Conservation (phyloP, 2,113 vertebrate species). For the Perccottus glenii region DNA sequence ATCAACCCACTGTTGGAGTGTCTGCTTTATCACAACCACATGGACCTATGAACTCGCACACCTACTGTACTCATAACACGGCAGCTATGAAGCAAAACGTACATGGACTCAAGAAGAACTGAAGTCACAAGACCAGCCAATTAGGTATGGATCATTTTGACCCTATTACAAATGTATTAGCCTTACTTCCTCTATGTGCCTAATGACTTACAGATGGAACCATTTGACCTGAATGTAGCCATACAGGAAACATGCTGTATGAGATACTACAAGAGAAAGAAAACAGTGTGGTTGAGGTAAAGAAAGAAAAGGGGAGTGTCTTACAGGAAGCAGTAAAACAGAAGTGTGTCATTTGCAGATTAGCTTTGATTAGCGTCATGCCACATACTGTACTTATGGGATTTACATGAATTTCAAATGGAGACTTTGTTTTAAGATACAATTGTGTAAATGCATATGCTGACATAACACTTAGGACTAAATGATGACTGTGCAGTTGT, state of each 20-base stretch:
- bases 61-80: conserved; percentile 21
- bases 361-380: conserved; percentile 3
- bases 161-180: background rate
- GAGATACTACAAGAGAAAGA: background rate
- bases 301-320: background rate
- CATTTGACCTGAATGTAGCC: conserved; percentile 3
- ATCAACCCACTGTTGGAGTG: conserved; percentile 69
- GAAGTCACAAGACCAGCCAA: conserved; percentile 14
- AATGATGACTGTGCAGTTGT: background rate
- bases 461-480: background rate
- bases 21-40: conserved; percentile 33
- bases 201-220: background rate
- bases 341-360: conserved; percentile 21
- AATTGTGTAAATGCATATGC: background rate
- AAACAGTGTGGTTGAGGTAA: background rate
- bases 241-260: background rate
- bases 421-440: background rate
- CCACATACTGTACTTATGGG: background rate
- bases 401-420: background rate
- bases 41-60: conserved; percentile 46
- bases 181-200: conserved; percentile 3
- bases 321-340: conserved; percentile 3
- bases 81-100: background rate
- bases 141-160: conserved; percentile 32
- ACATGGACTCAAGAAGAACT: conserved; percentile 33